Base-by-base conservation (phyloP, 2,113 vertebrate genomes). In the Lota lota region DNA sequence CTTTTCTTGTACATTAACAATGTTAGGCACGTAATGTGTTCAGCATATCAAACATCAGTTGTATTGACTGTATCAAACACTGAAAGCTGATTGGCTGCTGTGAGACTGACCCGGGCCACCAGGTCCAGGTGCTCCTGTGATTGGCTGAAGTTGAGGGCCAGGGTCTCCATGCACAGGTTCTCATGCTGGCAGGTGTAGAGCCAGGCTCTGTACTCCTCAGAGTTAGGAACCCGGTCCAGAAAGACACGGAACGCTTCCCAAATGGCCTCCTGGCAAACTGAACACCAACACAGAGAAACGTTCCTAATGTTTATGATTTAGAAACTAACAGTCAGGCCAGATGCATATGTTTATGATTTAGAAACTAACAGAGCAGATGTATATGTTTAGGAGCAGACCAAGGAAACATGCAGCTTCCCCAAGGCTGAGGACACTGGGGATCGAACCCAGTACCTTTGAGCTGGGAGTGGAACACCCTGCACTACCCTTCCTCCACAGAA, bases 211-310 rank as follows among this genome's bases (percentile, higher is more conserved):
- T 96, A 97, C 86, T 99, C 96, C n/a, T 86, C 88, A 15, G 93
- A 90, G 77, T 92, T 93, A 22, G 97, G 96, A 71, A 97, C 94
- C 67, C 94, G 88, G 90, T 97, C 96, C 88, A 97, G 83, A 86
- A 99, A 99, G 83, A 98, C 91, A 47, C 92, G 91, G 76, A 96
- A 97, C 1, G 96, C 96, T 88, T 98, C 96, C 97, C 97, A 99
- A 8, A 96, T 94, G 1, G 92, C 95, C 87, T 98, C 95, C 88
- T 98, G 97, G 81, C 96, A 98, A 68, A 98, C 95, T 99, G 87
- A 72, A 78, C 54, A 75, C 18, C 85, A 57, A 66, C 60, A 21
- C 2, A 1, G 0, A 11, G 10, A 11, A 8, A 14, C 10, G 10
- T 33, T 33, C 28, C 4, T 53, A 17, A 17, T 56, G 10, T 56